Evolutionary conservation across 2,888 invertebrate genomes (phyloP).

Genomic region (Lydus trimaculatus): DNA sequence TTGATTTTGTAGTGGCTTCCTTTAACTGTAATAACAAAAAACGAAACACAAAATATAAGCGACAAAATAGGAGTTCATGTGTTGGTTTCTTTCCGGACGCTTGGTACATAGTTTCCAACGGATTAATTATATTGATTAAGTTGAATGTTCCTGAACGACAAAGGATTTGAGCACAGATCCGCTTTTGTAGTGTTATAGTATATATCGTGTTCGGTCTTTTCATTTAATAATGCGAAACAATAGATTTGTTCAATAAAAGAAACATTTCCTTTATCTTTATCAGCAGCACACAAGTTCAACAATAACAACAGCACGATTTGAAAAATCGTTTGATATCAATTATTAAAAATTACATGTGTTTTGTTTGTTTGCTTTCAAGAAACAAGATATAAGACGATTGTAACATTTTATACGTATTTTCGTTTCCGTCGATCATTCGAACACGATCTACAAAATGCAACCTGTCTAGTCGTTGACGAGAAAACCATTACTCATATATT

Average conservation of each 20-base stretch:
- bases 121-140: constrained; percentile 33
- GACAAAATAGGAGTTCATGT: no score
- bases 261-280: constrained; percentile 16
- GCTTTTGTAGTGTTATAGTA: constrained; percentile 20
- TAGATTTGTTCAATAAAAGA: constrained; percentile 17
- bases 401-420: not conserved
- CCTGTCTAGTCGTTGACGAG: constrained; percentile 44
- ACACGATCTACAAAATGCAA: constrained; percentile 28
- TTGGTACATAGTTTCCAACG: constrained; percentile 15
- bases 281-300: constrained; percentile 10
- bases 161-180: constrained; percentile 30
- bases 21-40: not conserved
- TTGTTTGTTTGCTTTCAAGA: not conserved
- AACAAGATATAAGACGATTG: not conserved
- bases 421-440: constrained; percentile 23
- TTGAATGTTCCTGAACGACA: constrained; percentile 28
- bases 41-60: not conserved
- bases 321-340: not conserved
- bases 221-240: constrained; percentile 27
- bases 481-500: constrained; percentile 59
- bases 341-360: not conserved
- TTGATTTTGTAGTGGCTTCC: not conserved
- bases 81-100: constrained; percentile 12
- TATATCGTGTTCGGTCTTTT: constrained; percentile 20
- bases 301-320: not conserved